These are phyloP conservation scores for Drosophila nigromelanica DNA, from an alignment of 1,140 invertebrate species.

Conservation along the genomic window DNA sequence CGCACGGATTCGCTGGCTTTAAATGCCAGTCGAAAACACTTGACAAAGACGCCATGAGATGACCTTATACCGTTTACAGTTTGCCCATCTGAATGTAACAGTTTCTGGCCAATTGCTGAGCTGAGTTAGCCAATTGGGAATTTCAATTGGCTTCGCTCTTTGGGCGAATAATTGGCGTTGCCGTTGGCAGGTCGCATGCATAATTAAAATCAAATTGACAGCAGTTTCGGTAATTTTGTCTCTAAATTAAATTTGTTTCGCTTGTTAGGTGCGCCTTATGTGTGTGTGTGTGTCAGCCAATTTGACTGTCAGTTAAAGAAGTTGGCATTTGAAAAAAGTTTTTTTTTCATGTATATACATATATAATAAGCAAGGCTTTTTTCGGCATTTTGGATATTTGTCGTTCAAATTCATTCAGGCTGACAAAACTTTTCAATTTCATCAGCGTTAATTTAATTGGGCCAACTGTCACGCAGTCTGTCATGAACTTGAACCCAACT, in stretches of 20 bases:
- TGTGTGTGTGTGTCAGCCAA: constrained; percentile 1
- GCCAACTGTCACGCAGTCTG: constrained; percentile 29
- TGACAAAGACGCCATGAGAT: background rate
- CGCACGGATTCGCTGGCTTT: background rate
- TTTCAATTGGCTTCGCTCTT: constrained; percentile 19
- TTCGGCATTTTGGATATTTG: constrained; percentile 3
- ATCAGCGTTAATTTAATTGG: constrained; percentile 58
- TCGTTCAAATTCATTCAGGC: background rate
- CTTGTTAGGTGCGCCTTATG: constrained; percentile 33
- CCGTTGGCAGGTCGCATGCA: constrained; percentile 43
- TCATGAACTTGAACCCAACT: constrained; percentile 39
- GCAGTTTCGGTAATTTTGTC: constrained; percentile 53
- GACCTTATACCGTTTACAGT: constrained; percentile 26
- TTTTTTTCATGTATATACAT: background rate
- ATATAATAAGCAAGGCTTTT: background rate
- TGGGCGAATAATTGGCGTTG: constrained; percentile 17
- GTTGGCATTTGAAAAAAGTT: background rate
- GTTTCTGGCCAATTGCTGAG: background rate
- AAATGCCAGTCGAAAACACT: constrained; percentile 10
- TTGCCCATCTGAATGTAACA: background rate
- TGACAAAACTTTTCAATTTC: constrained; percentile 54
- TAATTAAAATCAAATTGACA: constrained; percentile 67
- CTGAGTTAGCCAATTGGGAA: constrained; percentile 15
- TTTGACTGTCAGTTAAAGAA: constrained; percentile 21
- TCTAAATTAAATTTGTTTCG: constrained; percentile 29